These are phyloP conservation scores for Australoheros scitulus DNA, from an alignment of 2,113 vertebrate species.

Conservation along the genomic window DNA sequence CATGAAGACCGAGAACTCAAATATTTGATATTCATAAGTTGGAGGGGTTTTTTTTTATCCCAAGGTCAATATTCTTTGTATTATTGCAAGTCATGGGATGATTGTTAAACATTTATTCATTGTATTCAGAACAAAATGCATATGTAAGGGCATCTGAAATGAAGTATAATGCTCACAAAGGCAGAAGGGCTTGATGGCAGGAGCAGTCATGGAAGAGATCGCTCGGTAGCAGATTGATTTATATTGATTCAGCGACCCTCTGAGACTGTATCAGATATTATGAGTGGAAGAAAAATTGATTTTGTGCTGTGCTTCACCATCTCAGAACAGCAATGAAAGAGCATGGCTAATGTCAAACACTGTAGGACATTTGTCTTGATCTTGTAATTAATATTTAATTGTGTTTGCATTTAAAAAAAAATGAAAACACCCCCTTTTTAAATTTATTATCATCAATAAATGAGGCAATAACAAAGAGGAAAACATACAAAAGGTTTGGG, in stretches of 20 bases:
- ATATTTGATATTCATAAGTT: neutral
- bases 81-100: neutral
- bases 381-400: neutral
- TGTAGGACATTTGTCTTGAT: neutral
- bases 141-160: neutral
- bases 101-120: constrained; percentile 5
- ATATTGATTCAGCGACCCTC: neutral
- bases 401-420: neutral
- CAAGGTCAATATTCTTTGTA: neutral
- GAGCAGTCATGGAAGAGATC: neutral
- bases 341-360: neutral
- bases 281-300: neutral
- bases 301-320: neutral
- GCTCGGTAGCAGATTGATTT: neutral
- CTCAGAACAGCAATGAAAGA: neutral
- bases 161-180: neutral
- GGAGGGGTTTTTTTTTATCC: neutral
- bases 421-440: neutral
- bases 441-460: neutral
- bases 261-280: neutral
- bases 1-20: neutral
- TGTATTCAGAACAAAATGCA: constrained; percentile 6
- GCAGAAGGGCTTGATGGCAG: neutral
- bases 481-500: neutral
- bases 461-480: neutral